Evolutionary conservation across 2,888 invertebrate species (phyloP).

Genomic region (Rhagonycha lutea): DNA sequence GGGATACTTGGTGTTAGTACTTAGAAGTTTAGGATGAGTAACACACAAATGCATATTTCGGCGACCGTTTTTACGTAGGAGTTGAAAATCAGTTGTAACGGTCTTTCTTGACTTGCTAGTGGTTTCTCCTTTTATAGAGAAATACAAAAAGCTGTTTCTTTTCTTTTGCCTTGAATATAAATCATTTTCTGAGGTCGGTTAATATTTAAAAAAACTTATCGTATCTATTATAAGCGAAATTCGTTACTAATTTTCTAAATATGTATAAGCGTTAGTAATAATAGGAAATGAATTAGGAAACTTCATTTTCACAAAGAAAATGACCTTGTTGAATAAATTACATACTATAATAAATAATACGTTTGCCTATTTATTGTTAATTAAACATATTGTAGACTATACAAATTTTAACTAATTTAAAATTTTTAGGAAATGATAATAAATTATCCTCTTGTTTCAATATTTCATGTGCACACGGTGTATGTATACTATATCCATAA

Average conservation of each 20-base stretch:
- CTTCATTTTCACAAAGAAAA: not conserved
- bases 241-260: not conserved
- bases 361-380: too few species aligned
- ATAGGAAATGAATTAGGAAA: not conserved
- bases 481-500: too few species aligned
- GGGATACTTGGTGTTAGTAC: not conserved
- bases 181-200: constrained; percentile 24
- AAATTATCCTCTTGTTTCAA: too few species aligned
- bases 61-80: constrained; percentile 33
- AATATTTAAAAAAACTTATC: constrained; percentile 4
- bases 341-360: too few species aligned
- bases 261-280: not conserved
- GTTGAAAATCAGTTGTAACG: constrained; percentile 27
- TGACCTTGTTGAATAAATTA: not conserved
- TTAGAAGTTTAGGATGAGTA: not conserved
- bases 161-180: constrained; percentile 31
- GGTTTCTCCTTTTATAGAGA: constrained; percentile 33
- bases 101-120: constrained; percentile 16
- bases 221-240: not conserved
- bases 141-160: constrained; percentile 17
- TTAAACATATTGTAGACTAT: not conserved
- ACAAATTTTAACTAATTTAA: not conserved
- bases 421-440: not conserved
- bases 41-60: constrained; percentile 9
- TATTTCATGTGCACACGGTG: too few species aligned